These are phyloP conservation scores for Eucidaris tribuloides DNA, from an alignment of 35 echinoderm and acorn worm genomes.

Conservation along the genomic window DNA sequence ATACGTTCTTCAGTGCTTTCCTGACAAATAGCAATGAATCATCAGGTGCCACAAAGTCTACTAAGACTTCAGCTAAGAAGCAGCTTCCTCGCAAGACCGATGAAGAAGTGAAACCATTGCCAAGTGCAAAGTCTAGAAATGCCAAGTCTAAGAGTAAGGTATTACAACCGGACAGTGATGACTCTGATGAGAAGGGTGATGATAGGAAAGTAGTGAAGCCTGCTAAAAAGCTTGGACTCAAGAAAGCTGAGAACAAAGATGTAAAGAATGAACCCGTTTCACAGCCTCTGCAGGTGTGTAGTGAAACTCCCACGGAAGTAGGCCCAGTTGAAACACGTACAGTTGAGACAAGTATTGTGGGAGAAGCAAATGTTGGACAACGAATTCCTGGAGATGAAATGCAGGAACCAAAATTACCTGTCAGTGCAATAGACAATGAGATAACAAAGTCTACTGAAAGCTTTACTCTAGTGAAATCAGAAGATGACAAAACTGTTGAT, in stretches of 20 bases:
- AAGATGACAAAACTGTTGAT: neutral
- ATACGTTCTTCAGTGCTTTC: slow-evolving; percentile 80
- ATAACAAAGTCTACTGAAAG: neutral
- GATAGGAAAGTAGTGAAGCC: neutral
- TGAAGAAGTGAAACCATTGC: too few species aligned
- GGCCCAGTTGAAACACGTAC: too few species aligned
- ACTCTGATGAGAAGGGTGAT: neutral
- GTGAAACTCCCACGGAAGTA: too few species aligned
- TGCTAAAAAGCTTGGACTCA: neutral
- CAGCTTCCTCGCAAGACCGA: too few species aligned
- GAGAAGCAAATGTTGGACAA: too few species aligned
- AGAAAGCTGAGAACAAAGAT: neutral
- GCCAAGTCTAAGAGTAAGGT: slow-evolving; percentile 29
- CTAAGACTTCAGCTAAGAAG: too few species aligned
- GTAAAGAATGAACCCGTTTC: neutral
- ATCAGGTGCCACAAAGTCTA: too few species aligned
- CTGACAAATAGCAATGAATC: slow-evolving; percentile 23
- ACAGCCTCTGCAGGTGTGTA: slow-evolving; percentile 3
- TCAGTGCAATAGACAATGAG: slow-evolving; percentile 2
- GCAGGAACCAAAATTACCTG: neutral
- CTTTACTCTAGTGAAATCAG: slow-evolving; percentile 7
- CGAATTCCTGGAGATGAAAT: too few species aligned
- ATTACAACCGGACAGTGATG: neutral
- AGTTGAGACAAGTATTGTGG: too few species aligned
- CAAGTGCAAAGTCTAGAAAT: too few species aligned